phyloP scores from a whole-genome alignment of 2,888 invertebrate species.

The Anorthoa munda region DNA sequence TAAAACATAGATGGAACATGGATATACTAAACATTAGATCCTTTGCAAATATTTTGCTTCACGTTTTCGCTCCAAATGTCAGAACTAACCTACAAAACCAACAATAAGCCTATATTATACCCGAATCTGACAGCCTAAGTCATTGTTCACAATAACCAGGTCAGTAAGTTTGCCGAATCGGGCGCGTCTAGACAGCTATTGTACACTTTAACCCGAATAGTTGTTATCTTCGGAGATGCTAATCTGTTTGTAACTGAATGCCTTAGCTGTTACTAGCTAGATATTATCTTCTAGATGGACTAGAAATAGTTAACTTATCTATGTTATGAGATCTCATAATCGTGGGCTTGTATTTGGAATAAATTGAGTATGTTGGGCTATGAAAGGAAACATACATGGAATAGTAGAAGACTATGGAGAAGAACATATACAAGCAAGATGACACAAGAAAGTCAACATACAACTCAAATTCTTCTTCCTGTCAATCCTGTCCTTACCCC shows the following conservation, averaged over 20 bases:
- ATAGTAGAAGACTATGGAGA: too few species aligned
- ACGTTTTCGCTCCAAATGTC: constrained; percentile 28
- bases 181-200: constrained; percentile 56
- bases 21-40: too few species aligned
- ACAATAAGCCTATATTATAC: constrained; percentile 25
- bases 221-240: constrained; percentile 26
- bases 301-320: background rate
- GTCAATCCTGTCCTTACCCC: too few species aligned
- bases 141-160: constrained; percentile 58
- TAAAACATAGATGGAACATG: too few species aligned
- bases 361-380: too few species aligned
- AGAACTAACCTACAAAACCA: constrained; percentile 13
- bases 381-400: too few species aligned
- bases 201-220: constrained; percentile 50
- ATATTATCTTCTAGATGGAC: background rate
- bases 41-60: background rate
- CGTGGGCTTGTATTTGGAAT: too few species aligned
- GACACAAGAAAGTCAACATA: too few species aligned
- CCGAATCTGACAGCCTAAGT: constrained; percentile 16
- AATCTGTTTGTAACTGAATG: constrained; percentile 23
- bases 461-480: too few species aligned
- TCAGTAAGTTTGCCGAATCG: constrained; percentile 52
- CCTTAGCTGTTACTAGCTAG: background rate
- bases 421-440: too few species aligned
- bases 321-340: too few species aligned